These are phyloP conservation scores for Prietella phreatophila DNA, from an alignment of 2,113 vertebrate genomes.

Conservation along the genomic window DNA sequence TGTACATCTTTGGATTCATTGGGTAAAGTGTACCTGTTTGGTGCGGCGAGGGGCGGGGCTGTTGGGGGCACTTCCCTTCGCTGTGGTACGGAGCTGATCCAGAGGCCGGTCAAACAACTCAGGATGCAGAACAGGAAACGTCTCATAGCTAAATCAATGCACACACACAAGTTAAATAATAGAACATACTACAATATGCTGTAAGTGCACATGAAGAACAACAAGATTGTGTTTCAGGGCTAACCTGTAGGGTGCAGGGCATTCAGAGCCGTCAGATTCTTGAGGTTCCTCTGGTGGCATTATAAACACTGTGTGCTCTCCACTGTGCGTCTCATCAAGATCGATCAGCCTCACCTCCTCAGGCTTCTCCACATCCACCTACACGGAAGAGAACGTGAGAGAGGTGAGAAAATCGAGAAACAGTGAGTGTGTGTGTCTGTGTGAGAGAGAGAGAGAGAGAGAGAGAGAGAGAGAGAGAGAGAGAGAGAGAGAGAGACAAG, in stretches of 20 bases:
- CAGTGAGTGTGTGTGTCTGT: background rate
- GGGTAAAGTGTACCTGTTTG: constrained; percentile 79
- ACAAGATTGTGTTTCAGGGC: background rate
- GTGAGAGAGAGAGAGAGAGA: background rate
- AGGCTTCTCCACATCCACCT: constrained; percentile 86
- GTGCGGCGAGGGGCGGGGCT: constrained; percentile 90
- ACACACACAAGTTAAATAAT: background rate
- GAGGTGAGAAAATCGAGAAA: background rate
- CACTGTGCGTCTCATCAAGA: constrained; percentile 82
- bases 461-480: background rate
- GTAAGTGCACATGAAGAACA: background rate
- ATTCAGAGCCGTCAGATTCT: constrained; percentile 74
- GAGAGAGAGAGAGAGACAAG: background rate
- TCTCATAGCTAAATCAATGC: constrained; percentile 77
- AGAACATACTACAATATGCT: background rate
- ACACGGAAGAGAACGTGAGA: background rate
- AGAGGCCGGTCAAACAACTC: constrained; percentile 84
- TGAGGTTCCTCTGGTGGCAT: constrained; percentile 86
- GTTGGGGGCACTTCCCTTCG: constrained; percentile 83
- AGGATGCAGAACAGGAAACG: constrained; percentile 78
- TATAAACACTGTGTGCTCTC: constrained; percentile 92
- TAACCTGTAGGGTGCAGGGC: constrained; percentile 80
- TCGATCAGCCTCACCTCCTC: constrained; percentile 81
- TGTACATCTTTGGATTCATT: background rate
- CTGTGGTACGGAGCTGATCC: constrained; percentile 78